Base-by-base conservation (phyloP, 2,113 vertebrate species). In the Nesogale talazaci region DNA sequence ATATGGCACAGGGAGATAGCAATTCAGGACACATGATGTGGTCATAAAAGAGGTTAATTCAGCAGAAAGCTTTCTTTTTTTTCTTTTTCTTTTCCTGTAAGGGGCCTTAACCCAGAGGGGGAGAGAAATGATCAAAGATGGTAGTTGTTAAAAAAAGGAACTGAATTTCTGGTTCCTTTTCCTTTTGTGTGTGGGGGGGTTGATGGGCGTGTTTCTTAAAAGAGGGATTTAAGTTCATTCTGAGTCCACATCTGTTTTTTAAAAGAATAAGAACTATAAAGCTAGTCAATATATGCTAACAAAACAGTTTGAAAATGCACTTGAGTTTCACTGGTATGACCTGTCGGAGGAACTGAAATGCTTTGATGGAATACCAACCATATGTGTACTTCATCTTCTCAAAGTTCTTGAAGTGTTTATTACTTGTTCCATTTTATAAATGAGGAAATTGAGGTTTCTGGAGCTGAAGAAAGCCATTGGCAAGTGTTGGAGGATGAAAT, bases 21-120 rank as follows among this genome's bases (percentile, higher is more conserved):
- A 89, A 70, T 87, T 89, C 83, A 80, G 34, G 29, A 91, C 77
- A 38, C 25, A n/a, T 78, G 89, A 36, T 14, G 46, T 3, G 31
- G n/a, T 65, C 86, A 57, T 69, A 78, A 91, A 92, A 94, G 82
- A 81, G 78, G 89, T 92, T 87, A 69, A 89, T 96, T 89, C 36
- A 17, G n/a, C 31, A 87, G 56, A 69, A 86, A 87, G 31, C 31
- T 61, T 11, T 29, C 31, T 65, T 79, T 83, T 79, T 83, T 83
- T 17, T 75, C 27, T 75, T 61, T 40, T 25, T 16, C 74, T 90
- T 75, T 89, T 63, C 65, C 75, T 65, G 27, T 16, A 56, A 88
- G 42, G n/a, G 27, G 19, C 77, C 29, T 34, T 78, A 89, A 83
- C 29, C 29, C 12, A 14, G n/a, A 88, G 5, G 1, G 25, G 42